Percentiles rank a stretch among this genome's conserved stretches.
These are phyloP conservation scores for Iselma pallidipennis DNA, from an alignment of 2,888 invertebrate species.

Conservation along the genomic window DNA sequence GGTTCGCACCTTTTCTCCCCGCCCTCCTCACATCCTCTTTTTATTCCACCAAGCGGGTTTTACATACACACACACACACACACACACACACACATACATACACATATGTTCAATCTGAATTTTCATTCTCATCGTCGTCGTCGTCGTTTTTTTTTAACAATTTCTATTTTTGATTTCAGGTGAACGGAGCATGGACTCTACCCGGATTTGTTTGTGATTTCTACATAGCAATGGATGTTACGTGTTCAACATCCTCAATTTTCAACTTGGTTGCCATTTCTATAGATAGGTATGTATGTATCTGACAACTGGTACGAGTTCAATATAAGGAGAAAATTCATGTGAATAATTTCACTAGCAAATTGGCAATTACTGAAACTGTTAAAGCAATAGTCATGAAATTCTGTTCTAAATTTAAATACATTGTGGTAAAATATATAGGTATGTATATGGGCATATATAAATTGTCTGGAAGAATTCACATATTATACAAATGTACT, in stretches of 20 bases:
- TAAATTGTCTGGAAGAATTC: not conserved
- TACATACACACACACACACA: too few relatives aligned
- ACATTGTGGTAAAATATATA: not conserved
- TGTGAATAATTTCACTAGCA: not conserved
- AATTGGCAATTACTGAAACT: not conserved
- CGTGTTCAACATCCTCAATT: constrained; percentile 96
- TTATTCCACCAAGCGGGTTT: not conserved
- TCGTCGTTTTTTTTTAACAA: not conserved
- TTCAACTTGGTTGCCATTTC: constrained; percentile 98
- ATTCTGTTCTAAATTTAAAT: not conserved
- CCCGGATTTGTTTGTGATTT: constrained; percentile 93
- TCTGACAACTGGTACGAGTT: not conserved
- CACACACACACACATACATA: too few relatives aligned
- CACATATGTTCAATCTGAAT: not conserved
- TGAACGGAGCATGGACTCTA: constrained; percentile 86
- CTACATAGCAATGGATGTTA: constrained; percentile 98
- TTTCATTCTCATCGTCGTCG: not conserved
- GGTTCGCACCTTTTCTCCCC: not conserved
- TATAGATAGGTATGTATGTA: constrained; percentile 89
- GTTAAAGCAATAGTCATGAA: not conserved
- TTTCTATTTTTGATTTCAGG: constrained; percentile 60
- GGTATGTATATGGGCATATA: too few relatives aligned
- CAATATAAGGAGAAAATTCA: not conserved
- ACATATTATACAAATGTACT: not conserved
- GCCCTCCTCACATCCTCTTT: not conserved